Evolutionary conservation across 37 sponge, comb jelly and placozoan species (phyloP), one percentile per base, ranked within the genome.

Genomic region (Haliclona indistincta): DNA sequence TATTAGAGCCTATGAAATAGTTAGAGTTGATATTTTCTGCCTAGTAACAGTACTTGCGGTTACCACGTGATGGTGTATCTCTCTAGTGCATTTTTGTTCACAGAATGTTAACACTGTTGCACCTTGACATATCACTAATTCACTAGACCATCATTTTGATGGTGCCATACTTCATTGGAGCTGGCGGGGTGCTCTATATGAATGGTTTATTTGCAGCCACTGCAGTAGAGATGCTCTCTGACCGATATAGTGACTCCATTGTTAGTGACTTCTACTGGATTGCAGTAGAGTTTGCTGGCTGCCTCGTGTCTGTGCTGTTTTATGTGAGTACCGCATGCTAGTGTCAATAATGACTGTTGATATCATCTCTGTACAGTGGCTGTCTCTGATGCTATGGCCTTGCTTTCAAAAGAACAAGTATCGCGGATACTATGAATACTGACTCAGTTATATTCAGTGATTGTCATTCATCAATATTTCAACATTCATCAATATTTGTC

Each of bases 281-380:
- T 41, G 56, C 75, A 11, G 54, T 74, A 54, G 83, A 82, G 40
- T 74, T 82, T 82, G 75, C 72, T 38, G 83, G 83, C 0, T 56
- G 37, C 1, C 37, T 54, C 22, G 23, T 55, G 40, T 20, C 83
- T 25, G 58, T 82, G 4, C 38, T 67, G 7, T 66, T 74, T 38
- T 74, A 53, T 73, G 83, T 82, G 51, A 45, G 73, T 72, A 1
- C n/a, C 49, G 8, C 49, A 47, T 47, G 13, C 13, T 47, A 47
- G 8, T 58, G 60, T 58, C 26, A 25, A 20, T 58, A n/a, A n/a
- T n/a, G n/a, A n/a, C n/a, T n/a, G n/a, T n/a, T n/a, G n/a, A n/a
- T n/a, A n/a, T n/a, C n/a, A n/a, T 62, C 64, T 33, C 19, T 15
- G 11, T 58, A 20, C 60, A 58, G 60, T 58, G 60, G 60, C n/a